Evolutionary conservation across 2,113 vertebrate species (phyloP), one percentile per base, ranked within the genome.

Genomic region (Xenopus tropicalis): DNA sequence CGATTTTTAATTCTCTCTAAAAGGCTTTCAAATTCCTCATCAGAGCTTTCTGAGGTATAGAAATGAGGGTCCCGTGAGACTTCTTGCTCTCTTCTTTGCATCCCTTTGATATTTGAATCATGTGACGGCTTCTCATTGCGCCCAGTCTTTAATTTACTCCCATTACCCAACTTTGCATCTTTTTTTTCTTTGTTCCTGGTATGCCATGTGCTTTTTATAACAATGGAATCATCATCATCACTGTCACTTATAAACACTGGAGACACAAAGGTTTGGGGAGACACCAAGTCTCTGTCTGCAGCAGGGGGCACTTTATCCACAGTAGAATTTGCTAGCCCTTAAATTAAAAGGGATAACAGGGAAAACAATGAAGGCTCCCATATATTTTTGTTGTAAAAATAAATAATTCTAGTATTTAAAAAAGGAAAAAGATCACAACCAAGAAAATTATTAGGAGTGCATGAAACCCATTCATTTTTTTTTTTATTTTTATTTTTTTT

Each of bases 1-100:
- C 56, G 72, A 83, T 80, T 82, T 68, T 84, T 92, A 43, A 95
- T 85, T 37, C 91, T 84, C 14, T 93, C 91, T 61, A 96, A 79
- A 12, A 96, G 75, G 0, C 90, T 91, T 5, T 72, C 84, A 70
- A 95, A 92, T 1, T 93, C 93, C 0, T 91, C 90, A 52, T 79
- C 83, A 0, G 93, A 95, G 80, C 87, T 90, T 2, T 66, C 79
- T 0, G 89, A 86, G 7, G 24, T 66, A 14, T 9, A 1, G 0
- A 21, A 21, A 23, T 62, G 4, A 3, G 24, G 3, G 11, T 48
- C 14, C 11, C 2, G 44, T 48, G 44, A 1, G 10, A 48, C 46
- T 0, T 0, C 62, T 2, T 0, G 54, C 10, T 70, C 9, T 3
- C 67, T 75, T 19, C 72, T 25, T 19, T 77, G 21, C 25, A 37